phyloP scores from a whole-genome alignment of 92 coral and sea anemone genomes.

The Phenganax subtilis region DNA sequence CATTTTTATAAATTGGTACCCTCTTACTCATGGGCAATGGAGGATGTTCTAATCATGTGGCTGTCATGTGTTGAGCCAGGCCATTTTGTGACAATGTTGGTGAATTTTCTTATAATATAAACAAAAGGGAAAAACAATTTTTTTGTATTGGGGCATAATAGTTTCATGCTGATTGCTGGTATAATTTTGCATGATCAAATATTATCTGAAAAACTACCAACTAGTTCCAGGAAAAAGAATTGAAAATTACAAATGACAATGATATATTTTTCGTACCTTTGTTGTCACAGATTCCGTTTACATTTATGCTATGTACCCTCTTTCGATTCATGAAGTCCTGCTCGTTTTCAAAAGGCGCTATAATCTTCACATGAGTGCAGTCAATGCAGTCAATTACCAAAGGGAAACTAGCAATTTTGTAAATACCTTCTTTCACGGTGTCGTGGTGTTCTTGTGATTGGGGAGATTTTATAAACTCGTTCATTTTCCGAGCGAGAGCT shows the following conservation, averaged over 20 bases:
- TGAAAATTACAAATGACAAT: too few relatives aligned
- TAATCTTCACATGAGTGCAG: too few relatives aligned
- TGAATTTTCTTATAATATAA: slow-evolving; percentile 39
- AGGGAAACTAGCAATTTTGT: slow-evolving; percentile 1
- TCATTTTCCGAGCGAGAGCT: not conserved
- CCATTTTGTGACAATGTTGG: slow-evolving; percentile 46
- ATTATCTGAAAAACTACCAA: too few relatives aligned
- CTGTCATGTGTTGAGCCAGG: slow-evolving; percentile 47
- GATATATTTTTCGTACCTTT: not conserved
- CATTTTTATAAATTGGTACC: not conserved
- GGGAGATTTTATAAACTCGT: not conserved
- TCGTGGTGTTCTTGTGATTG: too few relatives aligned
- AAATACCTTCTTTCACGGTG: too few relatives aligned
- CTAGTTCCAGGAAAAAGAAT: too few relatives aligned
- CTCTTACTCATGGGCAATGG: slow-evolving; percentile 32
- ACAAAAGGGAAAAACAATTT: not conserved
- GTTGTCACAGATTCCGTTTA: slow-evolving; percentile 15
- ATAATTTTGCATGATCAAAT: not conserved
- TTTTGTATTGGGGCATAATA: too few relatives aligned
- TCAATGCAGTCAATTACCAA: slow-evolving; percentile 19
- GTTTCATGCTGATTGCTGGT: not conserved
- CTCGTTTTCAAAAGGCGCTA: slow-evolving; percentile 20
- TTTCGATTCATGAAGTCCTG: not conserved
- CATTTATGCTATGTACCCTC: not conserved
- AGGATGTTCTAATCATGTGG: slow-evolving; percentile 43